Conservation (phyloP, 1,140 invertebrate species). For the Ostrea edulis region DNA sequence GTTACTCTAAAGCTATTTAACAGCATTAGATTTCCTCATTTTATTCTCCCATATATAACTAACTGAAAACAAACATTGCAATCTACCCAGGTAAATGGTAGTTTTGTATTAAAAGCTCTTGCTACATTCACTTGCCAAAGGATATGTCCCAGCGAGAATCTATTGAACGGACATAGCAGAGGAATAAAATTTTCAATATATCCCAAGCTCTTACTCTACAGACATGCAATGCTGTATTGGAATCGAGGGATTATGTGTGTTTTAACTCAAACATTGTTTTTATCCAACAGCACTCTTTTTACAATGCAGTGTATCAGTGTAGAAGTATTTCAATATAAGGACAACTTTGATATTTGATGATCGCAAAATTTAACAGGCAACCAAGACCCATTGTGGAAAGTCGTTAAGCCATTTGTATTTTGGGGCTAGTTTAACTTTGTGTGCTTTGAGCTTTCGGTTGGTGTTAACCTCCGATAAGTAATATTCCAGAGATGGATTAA, state of each 20-base stretch:
- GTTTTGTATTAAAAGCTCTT: background rate
- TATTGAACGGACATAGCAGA: conserved; percentile 2
- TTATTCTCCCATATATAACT: conserved; percentile 18
- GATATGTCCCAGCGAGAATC: conserved; percentile 13
- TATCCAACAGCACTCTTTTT: background rate
- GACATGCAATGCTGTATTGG: conserved; percentile 11
- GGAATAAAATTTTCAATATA: conserved; percentile 22
- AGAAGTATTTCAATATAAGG: conserved; percentile 11
- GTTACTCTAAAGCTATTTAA: background rate
- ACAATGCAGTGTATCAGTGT: background rate
- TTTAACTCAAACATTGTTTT: conserved; percentile 8
- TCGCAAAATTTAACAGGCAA: background rate
- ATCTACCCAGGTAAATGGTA: conserved; percentile 12
- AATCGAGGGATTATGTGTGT: conserved; percentile 36
- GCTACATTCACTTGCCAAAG: background rate
- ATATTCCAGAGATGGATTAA: conserved; percentile 15
- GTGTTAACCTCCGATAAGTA: conserved; percentile 2
- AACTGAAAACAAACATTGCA: conserved; percentile 34
- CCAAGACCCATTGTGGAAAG: background rate
- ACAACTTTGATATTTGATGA: conserved; percentile 6
- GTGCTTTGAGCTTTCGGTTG: background rate
- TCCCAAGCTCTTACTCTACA: conserved; percentile 1
- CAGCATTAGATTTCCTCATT: conserved; percentile 9
- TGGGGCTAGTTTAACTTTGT: conserved; percentile 23
- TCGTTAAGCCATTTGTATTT: conserved; percentile 14